These are phyloP conservation scores for Zoanthus gigantus DNA, from an alignment of 92 coral and sea anemone species.

Conservation along the genomic window DNA sequence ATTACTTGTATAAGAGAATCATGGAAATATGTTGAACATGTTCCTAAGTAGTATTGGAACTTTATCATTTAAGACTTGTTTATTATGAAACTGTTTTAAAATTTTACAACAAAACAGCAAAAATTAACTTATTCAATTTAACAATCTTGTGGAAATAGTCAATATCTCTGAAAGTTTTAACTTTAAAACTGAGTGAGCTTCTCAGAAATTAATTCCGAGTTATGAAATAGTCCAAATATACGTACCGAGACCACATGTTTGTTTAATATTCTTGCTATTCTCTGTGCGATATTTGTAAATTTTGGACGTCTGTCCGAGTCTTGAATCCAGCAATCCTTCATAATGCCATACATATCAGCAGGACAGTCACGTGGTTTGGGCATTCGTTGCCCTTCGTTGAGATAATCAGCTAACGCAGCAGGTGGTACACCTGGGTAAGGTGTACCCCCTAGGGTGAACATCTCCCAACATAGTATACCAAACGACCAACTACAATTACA, in stretches of 20 bases:
- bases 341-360: conserved; percentile 52
- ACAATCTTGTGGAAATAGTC: too few relatives aligned
- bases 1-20: not conserved
- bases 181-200: too few relatives aligned
- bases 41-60: not conserved
- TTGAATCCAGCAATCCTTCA: conserved; percentile 66
- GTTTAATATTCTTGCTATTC: conserved; percentile 56
- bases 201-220: too few relatives aligned
- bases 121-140: too few relatives aligned
- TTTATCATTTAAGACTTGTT: too few relatives aligned
- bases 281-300: conserved; percentile 51
- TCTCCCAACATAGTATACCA: conserved; percentile 62
- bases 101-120: too few relatives aligned
- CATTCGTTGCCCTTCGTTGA: conserved; percentile 61
- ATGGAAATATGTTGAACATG: not conserved
- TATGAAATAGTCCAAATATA: too few relatives aligned
- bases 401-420: conserved; percentile 50
- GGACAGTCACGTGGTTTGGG: conserved; percentile 64
- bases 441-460: conserved; percentile 64
- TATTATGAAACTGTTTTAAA: too few relatives aligned
- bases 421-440: conserved; percentile 63
- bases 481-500: conserved; percentile 53
- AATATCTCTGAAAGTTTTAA: too few relatives aligned
- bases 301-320: conserved; percentile 52
- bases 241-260: conserved; percentile 48